Percentiles rank a stretch among this genome's conserved stretches.
Evolutionary conservation across 2,888 invertebrate genomes (phyloP).

Genomic region (Seladonia tumulorum): DNA sequence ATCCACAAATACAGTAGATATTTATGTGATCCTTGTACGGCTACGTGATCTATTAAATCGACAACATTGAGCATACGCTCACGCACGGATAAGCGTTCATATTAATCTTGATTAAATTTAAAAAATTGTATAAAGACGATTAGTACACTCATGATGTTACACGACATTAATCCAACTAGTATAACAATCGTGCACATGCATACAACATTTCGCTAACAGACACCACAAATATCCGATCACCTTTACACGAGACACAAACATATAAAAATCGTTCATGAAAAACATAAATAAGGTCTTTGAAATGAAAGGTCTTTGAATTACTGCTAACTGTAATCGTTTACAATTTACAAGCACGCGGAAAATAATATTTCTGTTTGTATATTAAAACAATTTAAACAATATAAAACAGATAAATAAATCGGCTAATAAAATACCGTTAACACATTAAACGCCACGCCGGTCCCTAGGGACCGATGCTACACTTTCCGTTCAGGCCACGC

Average conservation of each 20-base stretch:
- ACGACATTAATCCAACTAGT: not conserved
- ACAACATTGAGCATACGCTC: not conserved
- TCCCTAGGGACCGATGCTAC: no score
- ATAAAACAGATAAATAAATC: conserved; percentile 11
- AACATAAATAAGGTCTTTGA: not conserved
- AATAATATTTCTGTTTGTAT: conserved; percentile 3
- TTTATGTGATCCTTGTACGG: not conserved
- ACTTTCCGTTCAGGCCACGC: no score
- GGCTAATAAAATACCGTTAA: not conserved
- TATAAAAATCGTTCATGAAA: not conserved
- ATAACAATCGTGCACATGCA: not conserved
- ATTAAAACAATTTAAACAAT: not conserved
- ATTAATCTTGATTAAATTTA: not conserved
- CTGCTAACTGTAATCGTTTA: conserved; percentile 10
- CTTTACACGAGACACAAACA: not conserved
- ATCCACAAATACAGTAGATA: not conserved
- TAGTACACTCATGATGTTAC: not conserved
- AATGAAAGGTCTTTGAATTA: not conserved
- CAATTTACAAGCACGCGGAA: not conserved
- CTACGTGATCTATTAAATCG: not conserved
- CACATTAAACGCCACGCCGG: no score
- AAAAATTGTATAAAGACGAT: not conserved
- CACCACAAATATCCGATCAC: not conserved
- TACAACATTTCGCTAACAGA: not conserved
- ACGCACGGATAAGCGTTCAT: not conserved